Evolutionary conservation across 2,888 invertebrate genomes (phyloP).

Genomic region (Ochropleura plecta): DNA sequence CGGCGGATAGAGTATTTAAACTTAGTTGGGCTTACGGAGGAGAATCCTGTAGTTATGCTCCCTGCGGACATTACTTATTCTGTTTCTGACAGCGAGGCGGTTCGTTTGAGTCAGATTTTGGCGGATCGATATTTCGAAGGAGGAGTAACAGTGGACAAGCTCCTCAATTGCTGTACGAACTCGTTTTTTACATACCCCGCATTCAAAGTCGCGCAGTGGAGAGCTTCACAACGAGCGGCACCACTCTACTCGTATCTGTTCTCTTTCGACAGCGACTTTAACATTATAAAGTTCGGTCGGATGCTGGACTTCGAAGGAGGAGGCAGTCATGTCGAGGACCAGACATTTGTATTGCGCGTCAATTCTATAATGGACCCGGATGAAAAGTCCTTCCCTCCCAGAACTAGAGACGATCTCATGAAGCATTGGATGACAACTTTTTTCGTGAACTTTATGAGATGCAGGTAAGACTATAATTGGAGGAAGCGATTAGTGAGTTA

Average conservation of each 20-base stretch:
- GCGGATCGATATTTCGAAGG: slow-evolving; percentile 59
- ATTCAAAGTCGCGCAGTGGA: slow-evolving; percentile 64
- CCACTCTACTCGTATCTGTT: slow-evolving; percentile 86
- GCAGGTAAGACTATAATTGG: slow-evolving; percentile 40
- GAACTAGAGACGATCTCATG: slow-evolving; percentile 61
- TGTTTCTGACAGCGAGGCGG: slow-evolving; percentile 36
- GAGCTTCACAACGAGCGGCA: slow-evolving; percentile 60
- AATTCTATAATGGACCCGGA: slow-evolving; percentile 61
- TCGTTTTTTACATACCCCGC: slow-evolving; percentile 65
- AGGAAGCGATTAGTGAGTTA: neutral
- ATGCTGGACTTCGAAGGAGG: slow-evolving; percentile 73
- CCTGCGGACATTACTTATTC: slow-evolving; percentile 56
- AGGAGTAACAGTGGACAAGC: slow-evolving; percentile 48
- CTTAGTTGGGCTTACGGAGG: slow-evolving; percentile 24
- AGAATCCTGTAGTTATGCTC: slow-evolving; percentile 69
- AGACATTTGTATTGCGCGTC: slow-evolving; percentile 81
- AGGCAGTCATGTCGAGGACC: slow-evolving; percentile 83
- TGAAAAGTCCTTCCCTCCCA: slow-evolving; percentile 45
- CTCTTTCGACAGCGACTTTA: slow-evolving; percentile 81
- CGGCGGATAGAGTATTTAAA: slow-evolving; percentile 37
- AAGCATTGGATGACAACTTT: slow-evolving; percentile 60
- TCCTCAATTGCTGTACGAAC: slow-evolving; percentile 57
- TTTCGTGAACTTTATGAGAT: slow-evolving; percentile 60
- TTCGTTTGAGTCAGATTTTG: slow-evolving; percentile 47
- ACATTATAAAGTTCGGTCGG: slow-evolving; percentile 74